Conservation (phyloP, 2,113 vertebrate genomes). For the Rattus norvegicus region DNA sequence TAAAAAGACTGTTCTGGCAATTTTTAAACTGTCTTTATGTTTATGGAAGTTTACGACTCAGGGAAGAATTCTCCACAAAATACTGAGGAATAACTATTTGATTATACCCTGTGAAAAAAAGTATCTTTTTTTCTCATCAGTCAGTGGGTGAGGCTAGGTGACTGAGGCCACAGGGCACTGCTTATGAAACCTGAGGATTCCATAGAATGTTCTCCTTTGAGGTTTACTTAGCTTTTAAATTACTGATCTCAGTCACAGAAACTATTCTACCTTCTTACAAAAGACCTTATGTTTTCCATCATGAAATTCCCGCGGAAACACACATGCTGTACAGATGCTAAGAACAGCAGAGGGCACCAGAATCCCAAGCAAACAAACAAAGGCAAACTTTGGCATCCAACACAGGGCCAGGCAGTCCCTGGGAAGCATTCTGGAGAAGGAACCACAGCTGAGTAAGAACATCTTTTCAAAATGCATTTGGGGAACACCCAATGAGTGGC, state of each 20-base stretch:
- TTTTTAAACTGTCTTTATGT: conserved; percentile 30
- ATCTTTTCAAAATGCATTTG: not conserved
- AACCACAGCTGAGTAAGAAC: not conserved
- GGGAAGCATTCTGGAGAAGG: not conserved
- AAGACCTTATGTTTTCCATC: not conserved
- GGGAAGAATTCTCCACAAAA: conserved; percentile 8
- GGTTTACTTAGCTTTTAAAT: not conserved
- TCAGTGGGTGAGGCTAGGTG: not conserved
- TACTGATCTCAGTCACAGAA: not conserved
- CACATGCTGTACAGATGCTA: not conserved
- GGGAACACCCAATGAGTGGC: not conserved
- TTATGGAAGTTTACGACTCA: not conserved
- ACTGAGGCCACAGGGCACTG: not conserved
- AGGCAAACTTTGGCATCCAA: not conserved
- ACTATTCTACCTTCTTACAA: not conserved
- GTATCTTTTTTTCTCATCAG: not conserved
- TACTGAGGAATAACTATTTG: not conserved
- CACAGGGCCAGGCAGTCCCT: not conserved
- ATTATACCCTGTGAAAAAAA: not conserved
- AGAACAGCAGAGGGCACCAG: conserved; percentile 74
- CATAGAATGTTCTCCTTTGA: not conserved
- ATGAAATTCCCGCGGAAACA: conserved; percentile 15
- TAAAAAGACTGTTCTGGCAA: not conserved
- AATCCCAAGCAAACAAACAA: conserved; percentile 61
- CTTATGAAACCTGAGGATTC: not conserved